Base-by-base conservation (phyloP, 1,140 invertebrate species). In the Cataglyphis hispanica region DNA sequence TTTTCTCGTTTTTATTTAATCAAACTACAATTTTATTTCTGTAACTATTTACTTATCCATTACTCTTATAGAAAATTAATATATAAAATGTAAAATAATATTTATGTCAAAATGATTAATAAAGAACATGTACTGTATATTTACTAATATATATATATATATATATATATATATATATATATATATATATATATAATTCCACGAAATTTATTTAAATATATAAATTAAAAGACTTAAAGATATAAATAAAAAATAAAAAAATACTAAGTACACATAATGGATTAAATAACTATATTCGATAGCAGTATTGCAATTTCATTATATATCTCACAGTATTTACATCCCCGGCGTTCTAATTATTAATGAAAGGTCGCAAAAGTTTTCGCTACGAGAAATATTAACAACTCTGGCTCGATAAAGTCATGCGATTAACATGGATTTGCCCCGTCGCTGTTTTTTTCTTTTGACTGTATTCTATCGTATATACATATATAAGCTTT, bases 191-290 rank as follows among this genome's bases (percentile, higher is more conserved):
- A 31, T 31, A 31, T 31, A 31, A 31, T 31, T n/a, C n/a, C n/a
- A n/a, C n/a, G n/a, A n/a, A n/a, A n/a, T 58, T 75, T 22, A 74
- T 74, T 75, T 60, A 37, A 60, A 27, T 60, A 60, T 60, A 10
- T 2, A 56, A n/a, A n/a, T 25, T 25, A 25, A 40, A 8, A 40
- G 8, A 40, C 1, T 25, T 37, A 60, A 56, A 34, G 34, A 19
- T 0, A 27, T 11, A 50, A 34, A 34, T 10, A 2, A 34, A 25
- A 22, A 34, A 19, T 56, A 7, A 27, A 43, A 43, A 19, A 34
- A 43, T 37, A 37, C 6, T 37, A 37, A 37, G 34, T 46, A 11
- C 4, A 16, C 19, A 8, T 50, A 72, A 27, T 1, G 2, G 4
- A 22, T 60, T 2, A 61, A 34, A 53, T 64, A 50, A 64, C 10